These are phyloP conservation scores for Rhagologus leucostigma DNA, from an alignment of 2,113 vertebrate genomes.

Conservation along the genomic window DNA sequence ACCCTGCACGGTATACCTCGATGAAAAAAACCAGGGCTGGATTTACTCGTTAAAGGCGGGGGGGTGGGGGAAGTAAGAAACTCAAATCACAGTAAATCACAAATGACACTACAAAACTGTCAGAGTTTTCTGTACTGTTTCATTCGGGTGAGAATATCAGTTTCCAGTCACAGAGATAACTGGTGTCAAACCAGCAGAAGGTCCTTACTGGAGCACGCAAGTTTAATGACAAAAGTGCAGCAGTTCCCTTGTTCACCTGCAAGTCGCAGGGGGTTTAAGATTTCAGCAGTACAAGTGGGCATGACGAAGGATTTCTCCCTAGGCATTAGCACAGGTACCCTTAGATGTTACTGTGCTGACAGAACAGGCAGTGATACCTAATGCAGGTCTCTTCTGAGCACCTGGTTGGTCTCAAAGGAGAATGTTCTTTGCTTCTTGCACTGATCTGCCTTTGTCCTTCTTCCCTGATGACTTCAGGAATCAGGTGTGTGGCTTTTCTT, in stretches of 20 bases:
- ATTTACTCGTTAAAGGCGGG: background rate
- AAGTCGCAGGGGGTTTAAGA: background rate
- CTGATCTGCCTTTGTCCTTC: background rate
- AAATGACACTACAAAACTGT: background rate
- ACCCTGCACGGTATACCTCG: background rate
- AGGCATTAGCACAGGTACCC: background rate
- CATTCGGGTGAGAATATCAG: background rate
- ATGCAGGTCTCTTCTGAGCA: background rate
- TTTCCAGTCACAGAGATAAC: background rate
- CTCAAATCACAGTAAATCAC: background rate
- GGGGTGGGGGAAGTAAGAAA: fast-evolving
- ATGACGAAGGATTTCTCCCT: background rate
- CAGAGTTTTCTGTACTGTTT: background rate
- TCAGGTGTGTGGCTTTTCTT: background rate
- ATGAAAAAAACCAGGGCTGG: background rate
- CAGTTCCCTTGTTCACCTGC: background rate
- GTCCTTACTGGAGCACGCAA: background rate
- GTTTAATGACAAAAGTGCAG: background rate
- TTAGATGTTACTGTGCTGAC: background rate
- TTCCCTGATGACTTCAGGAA: background rate
- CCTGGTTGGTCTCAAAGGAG: background rate
- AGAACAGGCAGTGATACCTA: background rate
- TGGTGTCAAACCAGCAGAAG: background rate
- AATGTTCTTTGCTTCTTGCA: background rate
- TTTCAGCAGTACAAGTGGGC: background rate